A percentile compares a stretch with the other conserved stretches of the same genome.
These are phyloP conservation scores for Craniophora ligustri DNA, from an alignment of 2,888 invertebrate species.

Conservation along the genomic window DNA sequence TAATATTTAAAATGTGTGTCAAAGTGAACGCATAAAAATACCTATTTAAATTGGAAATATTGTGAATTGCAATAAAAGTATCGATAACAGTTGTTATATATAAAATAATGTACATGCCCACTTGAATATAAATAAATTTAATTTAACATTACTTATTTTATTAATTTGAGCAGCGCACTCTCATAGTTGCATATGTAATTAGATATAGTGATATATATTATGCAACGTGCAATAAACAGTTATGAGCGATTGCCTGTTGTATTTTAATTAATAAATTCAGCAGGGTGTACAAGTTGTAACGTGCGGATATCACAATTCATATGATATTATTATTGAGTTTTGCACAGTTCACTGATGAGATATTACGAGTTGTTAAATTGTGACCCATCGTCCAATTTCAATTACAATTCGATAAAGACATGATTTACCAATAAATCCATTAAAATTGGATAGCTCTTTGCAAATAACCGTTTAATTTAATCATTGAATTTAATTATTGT, in stretches of 20 bases:
- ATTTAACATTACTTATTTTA: no score
- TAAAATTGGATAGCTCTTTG: slow-evolving; percentile 54
- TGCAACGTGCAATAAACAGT: slow-evolving; percentile 4
- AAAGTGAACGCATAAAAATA: no score
- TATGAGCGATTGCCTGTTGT: slow-evolving; percentile 38
- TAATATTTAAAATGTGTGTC: no score
- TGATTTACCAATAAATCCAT: slow-evolving; percentile 66
- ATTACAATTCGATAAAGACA: slow-evolving; percentile 70
- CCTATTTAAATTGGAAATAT: no score
- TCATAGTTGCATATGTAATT: not conserved
- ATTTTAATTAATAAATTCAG: slow-evolving; percentile 59
- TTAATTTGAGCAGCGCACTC: no score
- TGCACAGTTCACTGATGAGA: slow-evolving; percentile 59
- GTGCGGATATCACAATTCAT: slow-evolving; percentile 51
- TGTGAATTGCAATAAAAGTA: no score
- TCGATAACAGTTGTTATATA: no score
- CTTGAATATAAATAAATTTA: no score
- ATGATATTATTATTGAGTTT: slow-evolving; percentile 60
- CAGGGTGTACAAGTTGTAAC: slow-evolving; percentile 44
- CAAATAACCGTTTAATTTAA: slow-evolving; percentile 57
- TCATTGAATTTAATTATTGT: slow-evolving; percentile 24
- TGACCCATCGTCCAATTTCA: slow-evolving; percentile 61
- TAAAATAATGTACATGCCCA: no score
- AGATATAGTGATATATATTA: slow-evolving; percentile 2
- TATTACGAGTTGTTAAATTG: slow-evolving; percentile 62